Percentiles rank a stretch among this genome's conserved stretches.
Evolutionary conservation across 2,113 vertebrate genomes (phyloP).

Genomic region (Calypte anna): DNA sequence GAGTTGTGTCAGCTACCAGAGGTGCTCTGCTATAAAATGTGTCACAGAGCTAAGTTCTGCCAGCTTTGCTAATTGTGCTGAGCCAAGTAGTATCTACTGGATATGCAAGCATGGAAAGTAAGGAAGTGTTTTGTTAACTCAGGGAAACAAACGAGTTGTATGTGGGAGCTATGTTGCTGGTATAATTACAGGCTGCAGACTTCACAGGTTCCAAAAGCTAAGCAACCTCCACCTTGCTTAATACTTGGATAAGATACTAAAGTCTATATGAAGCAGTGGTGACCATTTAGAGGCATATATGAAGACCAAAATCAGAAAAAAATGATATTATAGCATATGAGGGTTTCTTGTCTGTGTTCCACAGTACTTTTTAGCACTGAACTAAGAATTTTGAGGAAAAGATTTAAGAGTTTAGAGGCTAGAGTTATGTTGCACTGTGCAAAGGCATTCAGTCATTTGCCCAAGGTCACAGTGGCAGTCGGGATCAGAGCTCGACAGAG

Average conservation of each 20-base stretch:
- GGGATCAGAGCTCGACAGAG: background rate
- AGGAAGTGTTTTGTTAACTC: constrained; percentile 8
- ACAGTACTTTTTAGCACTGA: background rate
- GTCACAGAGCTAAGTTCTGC: background rate
- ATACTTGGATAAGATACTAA: background rate
- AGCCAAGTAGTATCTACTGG: background rate
- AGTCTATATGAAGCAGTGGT: background rate
- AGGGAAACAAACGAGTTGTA: background rate
- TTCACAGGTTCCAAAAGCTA: constrained; percentile 1
- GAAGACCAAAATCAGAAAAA: background rate
- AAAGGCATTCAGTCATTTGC: background rate
- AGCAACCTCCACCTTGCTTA: constrained; percentile 13
- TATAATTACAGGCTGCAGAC: constrained; percentile 39
- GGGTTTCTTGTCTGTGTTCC: background rate
- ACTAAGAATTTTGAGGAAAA: background rate
- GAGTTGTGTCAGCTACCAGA: background rate
- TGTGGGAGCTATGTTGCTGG: background rate
- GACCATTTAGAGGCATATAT: background rate
- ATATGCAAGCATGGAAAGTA: background rate
- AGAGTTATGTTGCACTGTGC: background rate
- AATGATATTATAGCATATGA: background rate
- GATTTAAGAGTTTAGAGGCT: background rate
- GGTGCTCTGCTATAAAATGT: background rate
- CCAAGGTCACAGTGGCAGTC: background rate
- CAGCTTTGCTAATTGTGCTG: constrained; percentile 13